Evolutionary conservation across 2,113 vertebrate species (phyloP), one percentile per base, ranked within the genome.

Genomic region (Callipepla californica): DNA sequence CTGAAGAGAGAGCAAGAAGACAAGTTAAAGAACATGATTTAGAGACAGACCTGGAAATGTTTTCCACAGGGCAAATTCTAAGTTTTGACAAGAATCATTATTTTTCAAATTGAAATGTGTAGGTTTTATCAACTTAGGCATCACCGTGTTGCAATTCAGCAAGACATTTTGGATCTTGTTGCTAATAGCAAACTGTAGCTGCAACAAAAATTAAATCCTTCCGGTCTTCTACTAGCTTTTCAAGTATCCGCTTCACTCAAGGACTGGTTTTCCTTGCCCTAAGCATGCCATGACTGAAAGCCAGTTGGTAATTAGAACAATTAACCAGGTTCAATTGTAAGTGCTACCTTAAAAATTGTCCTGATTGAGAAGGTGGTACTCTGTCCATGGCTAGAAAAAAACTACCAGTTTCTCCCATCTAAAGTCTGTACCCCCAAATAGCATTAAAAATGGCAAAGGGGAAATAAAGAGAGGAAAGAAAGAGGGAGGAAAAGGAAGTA

Each of bases 161-260:
- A 66, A 95, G 88, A 91, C 17, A 40, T 81, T 73, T 53, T 89
- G 76, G 48, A 59, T 80, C 21, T 42, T 87, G 50, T 42, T 94
- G 92, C 80, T 85, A 79, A 58, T 44, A 80, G 38, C 16, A 15
- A 84, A 96, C 16, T 82, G 42, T 53, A 77, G 66, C 66, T 72
- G 73, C 53, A 92, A 61, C 36, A 92, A 80, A 92, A 96, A 89
- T 76, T 42, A 76, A 89, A 85, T 76, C 34, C 57, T 91, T 89
- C 25, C 92, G 80, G 57, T 42, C 38, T 89, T 89, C 63, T 74
- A 3, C 44, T 53, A 78, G 20, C 6, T 86, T 88, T 94, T 84
- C 4, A 4, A 3, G 11, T 65, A 75, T 36, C 73, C 36, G 51
- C 72, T 94, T 84, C 50, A 65, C 42, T 90, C 53, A 84, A 80